Conservation (phyloP, 2,797 vertebrate species). For the Acanthiza pusilla region DNA sequence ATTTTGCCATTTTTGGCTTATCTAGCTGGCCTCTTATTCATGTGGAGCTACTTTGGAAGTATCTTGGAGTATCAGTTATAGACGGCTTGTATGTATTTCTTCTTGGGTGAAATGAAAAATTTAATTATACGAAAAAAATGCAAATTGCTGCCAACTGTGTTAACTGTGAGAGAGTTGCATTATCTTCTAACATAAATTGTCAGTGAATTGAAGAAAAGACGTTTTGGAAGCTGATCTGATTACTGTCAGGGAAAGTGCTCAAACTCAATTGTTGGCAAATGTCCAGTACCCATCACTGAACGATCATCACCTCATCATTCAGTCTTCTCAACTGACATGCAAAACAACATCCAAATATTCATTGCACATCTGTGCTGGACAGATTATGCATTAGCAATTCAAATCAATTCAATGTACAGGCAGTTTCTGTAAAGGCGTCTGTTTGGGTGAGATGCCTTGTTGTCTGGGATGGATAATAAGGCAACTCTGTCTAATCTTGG, state of each 20-base stretch:
- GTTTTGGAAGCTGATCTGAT: conserved; percentile 71
- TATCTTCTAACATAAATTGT: conserved; percentile 71
- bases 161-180: conserved; percentile 63
- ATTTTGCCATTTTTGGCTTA: not conserved
- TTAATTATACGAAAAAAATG: conserved; percentile 56
- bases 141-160: conserved; percentile 68
- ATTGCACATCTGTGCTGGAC: conserved; percentile 82
- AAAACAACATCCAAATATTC: conserved; percentile 81
- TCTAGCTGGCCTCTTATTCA: not conserved
- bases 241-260: conserved; percentile 66
- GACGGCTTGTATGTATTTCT: not conserved
- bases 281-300: conserved; percentile 84
- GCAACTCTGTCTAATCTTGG: conserved; percentile 82
- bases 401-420: conserved; percentile 68
- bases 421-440: conserved; percentile 71
- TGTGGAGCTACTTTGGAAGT: not conserved
- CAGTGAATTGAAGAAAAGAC: conserved; percentile 54
- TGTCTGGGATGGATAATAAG: conserved; percentile 78
- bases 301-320: conserved; percentile 90
- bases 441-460: conserved; percentile 77
- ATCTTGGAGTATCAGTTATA: not conserved
- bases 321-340: conserved; percentile 78
- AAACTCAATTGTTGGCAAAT: conserved; percentile 82
- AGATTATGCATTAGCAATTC: conserved; percentile 82
- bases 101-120: conserved; percentile 45